phyloP scores from a whole-genome alignment of 2,888 invertebrate genomes.

The Aphidius colemani region DNA sequence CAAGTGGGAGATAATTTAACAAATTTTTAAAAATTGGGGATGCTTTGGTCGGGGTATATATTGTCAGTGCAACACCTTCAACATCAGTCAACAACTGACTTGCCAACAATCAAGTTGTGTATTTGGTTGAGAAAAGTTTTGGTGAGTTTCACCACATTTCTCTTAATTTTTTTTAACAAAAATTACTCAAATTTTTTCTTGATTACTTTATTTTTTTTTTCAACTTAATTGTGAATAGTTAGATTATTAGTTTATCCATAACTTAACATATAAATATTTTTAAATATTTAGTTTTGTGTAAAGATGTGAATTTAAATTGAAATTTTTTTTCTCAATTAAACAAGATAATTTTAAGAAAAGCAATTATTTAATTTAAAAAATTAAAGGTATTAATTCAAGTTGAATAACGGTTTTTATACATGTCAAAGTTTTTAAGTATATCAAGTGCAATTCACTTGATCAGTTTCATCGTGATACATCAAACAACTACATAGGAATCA shows the following conservation, averaged over 20 bases:
- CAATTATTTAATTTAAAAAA: too few relatives aligned
- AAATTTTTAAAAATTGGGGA: conserved; percentile 36
- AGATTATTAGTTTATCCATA: background rate
- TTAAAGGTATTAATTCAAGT: too few relatives aligned
- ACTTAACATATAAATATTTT: too few relatives aligned
- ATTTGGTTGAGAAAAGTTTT: conserved; percentile 42
- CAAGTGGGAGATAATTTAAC: conserved; percentile 29
- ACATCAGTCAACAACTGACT: conserved; percentile 56
- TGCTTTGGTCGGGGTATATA: conserved; percentile 54
- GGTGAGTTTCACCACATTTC: conserved; percentile 25
- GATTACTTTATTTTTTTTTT: background rate
- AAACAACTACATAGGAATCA: conserved; percentile 24
- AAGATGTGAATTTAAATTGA: background rate
- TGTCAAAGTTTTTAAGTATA: background rate
- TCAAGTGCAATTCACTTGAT: background rate
- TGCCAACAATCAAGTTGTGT: conserved; percentile 47
- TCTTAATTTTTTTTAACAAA: background rate
- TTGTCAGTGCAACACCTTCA: conserved; percentile 51
- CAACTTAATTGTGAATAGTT: background rate
- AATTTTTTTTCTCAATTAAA: too few relatives aligned
- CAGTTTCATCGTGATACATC: background rate
- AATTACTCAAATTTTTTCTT: background rate
- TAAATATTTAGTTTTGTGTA: background rate
- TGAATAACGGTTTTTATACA: too few relatives aligned
- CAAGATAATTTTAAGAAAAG: too few relatives aligned